A percentile compares a stretch with the other conserved stretches of the same genome.
Conservation (phyloP, 2,888 invertebrate genomes). For the Luperina nickerlii region DNA sequence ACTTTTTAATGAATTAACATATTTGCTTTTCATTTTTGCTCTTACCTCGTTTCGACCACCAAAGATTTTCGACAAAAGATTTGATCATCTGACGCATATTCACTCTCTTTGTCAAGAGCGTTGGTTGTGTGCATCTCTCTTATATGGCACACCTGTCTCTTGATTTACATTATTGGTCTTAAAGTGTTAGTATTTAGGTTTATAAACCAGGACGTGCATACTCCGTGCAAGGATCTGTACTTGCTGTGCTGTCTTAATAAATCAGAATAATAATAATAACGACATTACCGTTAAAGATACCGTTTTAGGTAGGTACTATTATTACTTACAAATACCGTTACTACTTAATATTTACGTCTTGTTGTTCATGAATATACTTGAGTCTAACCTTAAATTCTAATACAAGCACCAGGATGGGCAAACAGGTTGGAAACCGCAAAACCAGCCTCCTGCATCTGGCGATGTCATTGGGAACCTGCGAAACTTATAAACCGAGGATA, state of each 20-base stretch:
- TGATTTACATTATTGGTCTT: not conserved
- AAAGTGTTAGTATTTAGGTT: constrained; percentile 14
- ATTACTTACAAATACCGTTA: constrained; percentile 12
- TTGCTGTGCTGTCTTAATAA: not conserved
- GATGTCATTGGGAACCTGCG: constrained; percentile 20
- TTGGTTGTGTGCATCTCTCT: not conserved
- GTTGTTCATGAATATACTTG: constrained; percentile 1
- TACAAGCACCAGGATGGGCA: constrained; percentile 26
- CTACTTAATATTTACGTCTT: constrained; percentile 6
- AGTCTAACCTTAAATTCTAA: constrained; percentile 38
- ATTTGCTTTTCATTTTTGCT: not conserved
- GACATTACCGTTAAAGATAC: not conserved
- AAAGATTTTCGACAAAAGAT: not conserved
- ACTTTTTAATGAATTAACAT: not conserved
- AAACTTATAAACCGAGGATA: constrained; percentile 32
- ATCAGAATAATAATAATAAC: constrained; percentile 4
- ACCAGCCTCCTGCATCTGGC: constrained; percentile 19
- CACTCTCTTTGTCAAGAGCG: not conserved
- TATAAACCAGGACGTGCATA: constrained; percentile 35
- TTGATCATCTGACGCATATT: not conserved
- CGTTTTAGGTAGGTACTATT: constrained; percentile 2
- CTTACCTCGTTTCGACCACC: not conserved
- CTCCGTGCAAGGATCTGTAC: constrained; percentile 24
- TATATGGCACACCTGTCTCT: not conserved
- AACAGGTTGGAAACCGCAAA: constrained; percentile 32